Evolutionary conservation across 1,140 invertebrate species (phyloP).

Genomic region (Drosophila prosaltans): DNA sequence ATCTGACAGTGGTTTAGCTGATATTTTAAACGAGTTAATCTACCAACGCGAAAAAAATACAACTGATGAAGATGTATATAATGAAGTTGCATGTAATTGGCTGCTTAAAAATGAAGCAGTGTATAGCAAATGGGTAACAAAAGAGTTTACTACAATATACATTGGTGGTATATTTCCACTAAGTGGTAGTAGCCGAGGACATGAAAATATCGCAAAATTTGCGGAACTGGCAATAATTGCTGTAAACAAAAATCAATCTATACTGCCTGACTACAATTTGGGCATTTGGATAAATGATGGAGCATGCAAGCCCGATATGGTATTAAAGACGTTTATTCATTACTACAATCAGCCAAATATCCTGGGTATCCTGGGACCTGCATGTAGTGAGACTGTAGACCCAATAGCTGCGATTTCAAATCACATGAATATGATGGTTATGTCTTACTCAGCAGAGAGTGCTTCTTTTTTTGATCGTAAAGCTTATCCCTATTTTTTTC

Average conservation of each 20-base stretch:
- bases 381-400: slow-evolving; percentile 93
- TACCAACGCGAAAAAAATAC: not conserved
- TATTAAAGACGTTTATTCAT: slow-evolving; percentile 91
- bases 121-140: slow-evolving; percentile 85
- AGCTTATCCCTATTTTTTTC: slow-evolving; percentile 92
- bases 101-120: slow-evolving; percentile 84
- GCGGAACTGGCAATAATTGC: slow-evolving; percentile 87
- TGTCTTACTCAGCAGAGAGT: slow-evolving; percentile 93
- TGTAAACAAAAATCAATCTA: slow-evolving; percentile 86
- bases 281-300: slow-evolving; percentile 87
- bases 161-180: slow-evolving; percentile 93
- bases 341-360: slow-evolving; percentile 85
- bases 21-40: slow-evolving; percentile 30
- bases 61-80: slow-evolving; percentile 43
- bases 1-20: slow-evolving; percentile 12
- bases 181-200: slow-evolving; percentile 84
- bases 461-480: slow-evolving; percentile 87
- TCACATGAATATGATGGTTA: slow-evolving; percentile 89
- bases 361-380: slow-evolving; percentile 91
- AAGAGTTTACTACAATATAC: slow-evolving; percentile 84
- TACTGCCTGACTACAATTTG: slow-evolving; percentile 87
- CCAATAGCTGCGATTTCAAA: slow-evolving; percentile 91
- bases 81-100: slow-evolving; percentile 89
- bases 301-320: slow-evolving; percentile 89
- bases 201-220: slow-evolving; percentile 86